phyloP scores from a whole-genome alignment of 2,113 vertebrate genomes.

The Calyptomena viridis region DNA sequence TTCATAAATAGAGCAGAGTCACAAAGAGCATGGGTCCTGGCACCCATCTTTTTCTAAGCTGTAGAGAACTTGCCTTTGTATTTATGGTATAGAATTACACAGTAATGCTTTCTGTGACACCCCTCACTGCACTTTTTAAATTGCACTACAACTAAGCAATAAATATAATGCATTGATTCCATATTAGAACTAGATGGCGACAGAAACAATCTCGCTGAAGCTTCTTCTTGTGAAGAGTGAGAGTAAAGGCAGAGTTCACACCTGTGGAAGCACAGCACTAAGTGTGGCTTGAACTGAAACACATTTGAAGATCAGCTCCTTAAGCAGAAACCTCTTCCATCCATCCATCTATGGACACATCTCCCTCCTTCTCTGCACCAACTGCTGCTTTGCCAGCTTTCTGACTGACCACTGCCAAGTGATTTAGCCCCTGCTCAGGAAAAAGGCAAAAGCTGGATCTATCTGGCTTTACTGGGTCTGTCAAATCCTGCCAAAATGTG shows the following conservation, averaged over 20 bases:
- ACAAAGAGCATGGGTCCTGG: neutral
- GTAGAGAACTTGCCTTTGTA: neutral
- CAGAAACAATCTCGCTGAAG: neutral
- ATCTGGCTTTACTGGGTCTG: neutral
- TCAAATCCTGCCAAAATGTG: neutral
- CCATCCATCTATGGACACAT: neutral
- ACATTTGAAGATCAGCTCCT: neutral
- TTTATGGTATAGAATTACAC: neutral
- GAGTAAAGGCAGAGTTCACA: neutral
- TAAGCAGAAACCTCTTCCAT: neutral
- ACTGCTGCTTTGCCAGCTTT: neutral
- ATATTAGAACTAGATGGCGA: neutral
- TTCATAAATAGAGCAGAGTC: neutral
- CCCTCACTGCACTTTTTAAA: neutral
- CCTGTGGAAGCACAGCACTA: neutral
- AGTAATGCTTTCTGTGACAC: neutral
- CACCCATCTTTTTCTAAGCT: neutral
- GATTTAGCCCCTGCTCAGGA: neutral
- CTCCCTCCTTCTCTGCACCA: neutral
- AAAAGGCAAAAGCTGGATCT: conserved; percentile 6
- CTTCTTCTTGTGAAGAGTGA: neutral
- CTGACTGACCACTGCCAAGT: neutral
- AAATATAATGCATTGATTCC: neutral
- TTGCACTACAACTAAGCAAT: neutral
- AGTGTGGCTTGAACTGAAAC: neutral